Evolutionary conservation across 2,888 invertebrate species (phyloP), one percentile per base, ranked within the genome.

Genomic region (Macaria liturata): DNA sequence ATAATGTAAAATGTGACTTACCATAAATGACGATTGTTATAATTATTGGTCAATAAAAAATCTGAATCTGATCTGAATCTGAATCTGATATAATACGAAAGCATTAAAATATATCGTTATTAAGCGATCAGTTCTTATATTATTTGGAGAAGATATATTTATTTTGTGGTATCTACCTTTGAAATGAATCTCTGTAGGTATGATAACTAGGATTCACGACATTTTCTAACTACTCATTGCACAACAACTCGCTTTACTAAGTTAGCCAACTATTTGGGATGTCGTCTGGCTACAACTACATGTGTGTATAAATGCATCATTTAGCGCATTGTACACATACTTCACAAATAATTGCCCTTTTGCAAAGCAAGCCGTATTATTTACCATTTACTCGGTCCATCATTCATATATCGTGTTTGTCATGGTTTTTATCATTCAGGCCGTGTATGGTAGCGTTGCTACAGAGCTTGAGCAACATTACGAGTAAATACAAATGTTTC

Each of bases 341-440:
- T 49, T 49, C 60, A 53, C 59, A 59, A 64, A 63, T 64, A 58
- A 55, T 62, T 61, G 58, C 59, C 54, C 50, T 56, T 50, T 59
- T 64, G 54, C 57, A 53, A 63, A 59, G 37, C 42, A 9, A 5
- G 34, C 30, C 30, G 8, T 44, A 32, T 37, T 31, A 45, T 49
- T 47, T 54, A 47, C 32, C 4, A 32, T 53, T 53, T 46, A 32
- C 46, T 30, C 32, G 30, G 8, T 39, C 32, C 20, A 30, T 48
- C 7, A 9, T 39, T 39, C n/a, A 34, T 32, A 46, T n/a, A 34
- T 9, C n/a, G 46, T 46, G n/a, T 42, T 42, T 4, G 42, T 42
- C 42, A 42, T 42, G 42, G 4, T 4, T 42, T 8, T 42, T 42
- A 42, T 42, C 42, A 39, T 39, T 42, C 42, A 9, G 4, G 42